Percentiles rank a stretch among this genome's conserved stretches.
Evolutionary conservation across 2,113 vertebrate genomes (phyloP).

Genomic region (Meriones unguiculatus): DNA sequence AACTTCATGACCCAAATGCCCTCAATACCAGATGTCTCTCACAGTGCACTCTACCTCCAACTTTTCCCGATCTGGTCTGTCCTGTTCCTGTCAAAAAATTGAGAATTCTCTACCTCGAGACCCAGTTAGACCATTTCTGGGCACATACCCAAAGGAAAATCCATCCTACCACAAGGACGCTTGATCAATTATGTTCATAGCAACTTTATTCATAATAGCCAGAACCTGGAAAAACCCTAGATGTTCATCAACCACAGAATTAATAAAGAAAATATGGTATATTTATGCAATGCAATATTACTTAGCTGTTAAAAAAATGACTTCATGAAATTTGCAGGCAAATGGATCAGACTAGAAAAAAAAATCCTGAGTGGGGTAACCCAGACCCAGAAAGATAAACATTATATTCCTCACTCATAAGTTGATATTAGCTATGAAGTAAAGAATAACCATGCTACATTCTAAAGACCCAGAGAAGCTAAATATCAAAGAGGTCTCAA

Average conservation of each 20-base stretch:
- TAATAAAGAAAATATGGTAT: background rate
- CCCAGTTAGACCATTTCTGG: too few relatives aligned
- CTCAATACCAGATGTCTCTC: background rate
- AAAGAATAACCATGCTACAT: background rate
- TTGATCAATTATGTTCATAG: background rate
- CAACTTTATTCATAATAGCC: background rate
- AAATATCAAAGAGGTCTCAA: background rate
- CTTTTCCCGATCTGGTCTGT: background rate
- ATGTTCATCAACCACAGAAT: background rate
- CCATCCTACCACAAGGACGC: background rate
- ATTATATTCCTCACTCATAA: background rate
- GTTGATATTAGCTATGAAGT: background rate
- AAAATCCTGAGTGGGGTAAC: background rate
- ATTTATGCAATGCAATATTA: background rate
- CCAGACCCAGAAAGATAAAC: background rate
- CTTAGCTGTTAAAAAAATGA: background rate
- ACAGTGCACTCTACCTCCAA: background rate
- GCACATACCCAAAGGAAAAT: background rate
- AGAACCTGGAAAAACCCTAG: background rate
- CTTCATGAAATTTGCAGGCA: background rate
- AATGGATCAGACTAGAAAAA: background rate
- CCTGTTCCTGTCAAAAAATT: background rate
- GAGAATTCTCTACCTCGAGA: background rate
- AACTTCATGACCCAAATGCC: background rate
- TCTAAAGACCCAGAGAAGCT: background rate